Percentiles rank a stretch among this genome's conserved stretches.
These are phyloP conservation scores for Brevipalpus yothersi DNA, from an alignment of 1,140 invertebrate genomes.

Conservation along the genomic window DNA sequence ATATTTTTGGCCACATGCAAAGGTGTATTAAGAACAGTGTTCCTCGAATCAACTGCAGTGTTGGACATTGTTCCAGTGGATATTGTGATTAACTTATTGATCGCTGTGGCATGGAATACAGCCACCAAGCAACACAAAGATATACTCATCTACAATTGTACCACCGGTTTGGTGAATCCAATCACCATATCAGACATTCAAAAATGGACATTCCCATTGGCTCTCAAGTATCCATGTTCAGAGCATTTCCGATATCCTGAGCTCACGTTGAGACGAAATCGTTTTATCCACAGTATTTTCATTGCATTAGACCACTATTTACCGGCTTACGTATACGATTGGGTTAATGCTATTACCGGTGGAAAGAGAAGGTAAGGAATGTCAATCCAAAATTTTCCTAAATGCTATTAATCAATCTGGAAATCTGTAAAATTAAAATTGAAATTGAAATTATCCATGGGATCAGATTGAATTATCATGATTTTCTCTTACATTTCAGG, in stretches of 20 bases:
- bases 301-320: conserved; percentile 59
- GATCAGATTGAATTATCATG: too few relatives aligned
- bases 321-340: conserved; percentile 52
- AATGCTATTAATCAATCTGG: not conserved
- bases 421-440: too few relatives aligned
- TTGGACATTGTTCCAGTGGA: conserved; percentile 88
- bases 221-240: conserved; percentile 11
- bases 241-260: conserved; percentile 15
- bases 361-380: conserved; percentile 31
- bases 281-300: conserved; percentile 34
- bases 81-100: conserved; percentile 59
- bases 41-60: conserved; percentile 40
- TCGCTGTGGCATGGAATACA: conserved; percentile 51
- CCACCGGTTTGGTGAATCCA: conserved; percentile 60
- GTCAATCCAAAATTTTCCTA: not conserved
- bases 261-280: not conserved
- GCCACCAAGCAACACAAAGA: conserved; percentile 18
- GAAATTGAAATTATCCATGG: too few relatives aligned
- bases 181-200: conserved; percentile 44
- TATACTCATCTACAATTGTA: conserved; percentile 62
- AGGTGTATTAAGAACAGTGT: conserved; percentile 60
- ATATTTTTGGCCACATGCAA: conserved; percentile 72
- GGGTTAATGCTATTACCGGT: conserved; percentile 15
- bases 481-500: not conserved
- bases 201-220: conserved; percentile 11